These are phyloP conservation scores for Acleris laterana DNA, from an alignment of 2,888 invertebrate species.

Conservation along the genomic window DNA sequence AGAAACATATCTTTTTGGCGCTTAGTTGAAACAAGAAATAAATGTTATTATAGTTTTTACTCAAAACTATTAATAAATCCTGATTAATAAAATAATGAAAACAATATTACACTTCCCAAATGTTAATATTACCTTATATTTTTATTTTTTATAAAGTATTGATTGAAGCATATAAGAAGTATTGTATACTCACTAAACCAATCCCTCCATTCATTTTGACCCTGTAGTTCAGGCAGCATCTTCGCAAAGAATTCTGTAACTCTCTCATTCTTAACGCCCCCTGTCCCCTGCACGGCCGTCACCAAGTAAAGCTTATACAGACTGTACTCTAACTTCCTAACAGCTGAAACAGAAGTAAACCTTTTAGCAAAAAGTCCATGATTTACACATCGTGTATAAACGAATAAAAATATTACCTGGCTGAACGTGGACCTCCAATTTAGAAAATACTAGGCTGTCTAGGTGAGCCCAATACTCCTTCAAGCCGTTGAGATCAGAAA, in stretches of 20 bases:
- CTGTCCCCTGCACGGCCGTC: constrained; percentile 87
- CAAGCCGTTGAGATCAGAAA: constrained; percentile 91
- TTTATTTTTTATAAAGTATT: neutral
- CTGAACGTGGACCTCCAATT: constrained; percentile 93
- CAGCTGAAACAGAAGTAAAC: constrained; percentile 75
- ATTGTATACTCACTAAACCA: constrained; percentile 94
- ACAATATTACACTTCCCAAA: too few species aligned
- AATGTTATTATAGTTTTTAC: too few species aligned
- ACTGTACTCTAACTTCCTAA: constrained; percentile 93
- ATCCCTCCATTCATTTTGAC: constrained; percentile 96
- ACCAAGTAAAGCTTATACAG: constrained; percentile 95
- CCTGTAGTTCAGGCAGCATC: constrained; percentile 93
- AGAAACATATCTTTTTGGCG: too few species aligned
- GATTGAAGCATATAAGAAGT: neutral
- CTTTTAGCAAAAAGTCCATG: neutral
- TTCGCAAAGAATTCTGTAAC: constrained; percentile 95
- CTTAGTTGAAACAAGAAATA: too few species aligned
- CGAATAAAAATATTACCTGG: constrained; percentile 78
- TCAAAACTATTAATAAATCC: too few species aligned
- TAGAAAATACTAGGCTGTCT: constrained; percentile 93
- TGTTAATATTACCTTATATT: too few species aligned
- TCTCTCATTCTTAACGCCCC: constrained; percentile 92
- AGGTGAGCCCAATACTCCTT: constrained; percentile 96
- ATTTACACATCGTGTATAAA: neutral
- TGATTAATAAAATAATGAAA: too few species aligned